Percentiles rank a stretch among this genome's conserved stretches.
Evolutionary conservation across 1,140 invertebrate genomes (phyloP).

Genomic region (Pinna nobilis): DNA sequence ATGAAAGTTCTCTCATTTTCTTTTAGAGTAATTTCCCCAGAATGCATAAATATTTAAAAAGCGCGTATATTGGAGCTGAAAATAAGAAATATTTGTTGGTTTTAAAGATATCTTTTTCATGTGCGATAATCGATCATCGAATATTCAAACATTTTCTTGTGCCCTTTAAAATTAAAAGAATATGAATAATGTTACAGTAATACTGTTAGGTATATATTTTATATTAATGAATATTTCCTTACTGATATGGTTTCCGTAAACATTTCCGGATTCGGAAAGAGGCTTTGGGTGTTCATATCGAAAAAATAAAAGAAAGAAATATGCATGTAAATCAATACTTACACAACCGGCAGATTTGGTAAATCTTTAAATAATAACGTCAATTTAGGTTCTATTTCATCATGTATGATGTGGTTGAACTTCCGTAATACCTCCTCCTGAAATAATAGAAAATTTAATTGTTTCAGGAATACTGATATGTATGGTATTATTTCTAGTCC

Average conservation of each 20-base stretch:
- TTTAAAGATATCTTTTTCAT: no score
- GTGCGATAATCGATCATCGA: no score
- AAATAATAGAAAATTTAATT: background rate
- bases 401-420: slow-evolving; percentile 65
- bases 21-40: no score
- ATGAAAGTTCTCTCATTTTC: no score
- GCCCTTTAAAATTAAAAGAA: background rate
- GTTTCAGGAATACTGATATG: background rate
- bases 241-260: no score
- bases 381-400: slow-evolving; percentile 64
- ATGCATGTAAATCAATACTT: slow-evolving; percentile 17
- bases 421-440: slow-evolving; percentile 51
- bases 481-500: background rate
- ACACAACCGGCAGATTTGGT: slow-evolving; percentile 55
- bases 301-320: background rate
- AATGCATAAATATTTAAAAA: no score
- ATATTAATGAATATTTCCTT: background rate
- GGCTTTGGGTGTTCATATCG: background rate
- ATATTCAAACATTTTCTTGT: no score
- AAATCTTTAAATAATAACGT: slow-evolving; percentile 49
- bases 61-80: no score
- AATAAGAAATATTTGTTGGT: no score
- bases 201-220: background rate
- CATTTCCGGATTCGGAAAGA: no score
- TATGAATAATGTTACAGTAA: background rate